Conservation (phyloP, 2,113 vertebrate species). For the Saguinus midas region DNA sequence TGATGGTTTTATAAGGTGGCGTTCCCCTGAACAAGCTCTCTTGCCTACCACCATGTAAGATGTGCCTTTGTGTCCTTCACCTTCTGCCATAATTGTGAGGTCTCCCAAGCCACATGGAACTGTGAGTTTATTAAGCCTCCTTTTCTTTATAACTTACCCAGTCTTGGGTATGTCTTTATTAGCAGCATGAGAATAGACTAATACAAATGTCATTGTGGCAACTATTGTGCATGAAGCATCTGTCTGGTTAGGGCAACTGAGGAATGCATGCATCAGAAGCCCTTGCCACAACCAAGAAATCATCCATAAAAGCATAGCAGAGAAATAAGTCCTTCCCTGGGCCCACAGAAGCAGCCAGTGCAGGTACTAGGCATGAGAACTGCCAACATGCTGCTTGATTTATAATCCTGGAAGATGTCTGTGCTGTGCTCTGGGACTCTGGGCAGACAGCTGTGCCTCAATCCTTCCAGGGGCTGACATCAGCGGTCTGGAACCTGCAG, state of each 20-base stretch:
- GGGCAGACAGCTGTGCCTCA: neutral
- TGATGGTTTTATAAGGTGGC: no score
- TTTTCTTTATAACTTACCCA: no score
- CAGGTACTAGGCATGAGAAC: neutral
- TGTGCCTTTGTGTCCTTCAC: no score
- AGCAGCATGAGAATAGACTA: no score
- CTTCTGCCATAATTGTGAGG: no score
- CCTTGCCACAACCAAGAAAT: accelerated
- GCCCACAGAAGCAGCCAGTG: accelerated
- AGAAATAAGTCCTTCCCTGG: neutral
- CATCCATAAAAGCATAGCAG: accelerated
- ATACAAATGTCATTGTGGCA: neutral
- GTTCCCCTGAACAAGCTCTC: no score
- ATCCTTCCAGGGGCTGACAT: neutral
- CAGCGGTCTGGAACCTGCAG: neutral
- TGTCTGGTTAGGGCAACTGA: accelerated
- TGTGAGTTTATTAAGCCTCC: no score
- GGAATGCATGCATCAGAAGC: accelerated
- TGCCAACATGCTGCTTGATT: neutral
- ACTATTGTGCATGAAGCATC: accelerated
- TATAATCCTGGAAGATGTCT: neutral
- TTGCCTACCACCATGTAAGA: no score
- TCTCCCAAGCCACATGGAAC: no score
- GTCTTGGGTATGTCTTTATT: no score
- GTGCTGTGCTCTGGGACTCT: neutral